These are phyloP conservation scores for Drosophila differens DNA, from an alignment of 2,888 invertebrate genomes.

Conservation along the genomic window DNA sequence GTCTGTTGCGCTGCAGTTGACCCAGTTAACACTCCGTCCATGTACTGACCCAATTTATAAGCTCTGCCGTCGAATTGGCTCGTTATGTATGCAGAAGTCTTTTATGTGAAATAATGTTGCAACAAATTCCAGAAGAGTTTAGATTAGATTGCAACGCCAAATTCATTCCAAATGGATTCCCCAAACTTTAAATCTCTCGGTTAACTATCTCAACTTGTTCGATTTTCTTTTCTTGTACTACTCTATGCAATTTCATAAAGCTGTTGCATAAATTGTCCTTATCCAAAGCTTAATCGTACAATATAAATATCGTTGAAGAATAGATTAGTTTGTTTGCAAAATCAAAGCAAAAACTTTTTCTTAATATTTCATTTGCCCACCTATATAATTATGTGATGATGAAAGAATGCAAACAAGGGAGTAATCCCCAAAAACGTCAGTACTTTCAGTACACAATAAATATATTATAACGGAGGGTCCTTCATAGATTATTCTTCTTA, in stretches of 20 bases:
- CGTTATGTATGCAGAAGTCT: slow-evolving; percentile 21
- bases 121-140: slow-evolving; percentile 22
- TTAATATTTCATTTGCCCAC: background rate
- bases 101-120: slow-evolving; percentile 7
- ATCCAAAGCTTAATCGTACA: background rate
- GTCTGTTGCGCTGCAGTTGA: slow-evolving; percentile 58
- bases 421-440: background rate
- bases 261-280: background rate
- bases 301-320: background rate
- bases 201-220: background rate
- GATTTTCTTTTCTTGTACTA: background rate
- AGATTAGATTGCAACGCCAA: slow-evolving; percentile 31
- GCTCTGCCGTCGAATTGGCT: slow-evolving; percentile 8
- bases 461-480: background rate
- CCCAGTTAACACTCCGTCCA: slow-evolving; percentile 66
- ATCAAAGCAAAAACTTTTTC: background rate
- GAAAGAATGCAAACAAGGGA: background rate
- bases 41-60: slow-evolving; percentile 53
- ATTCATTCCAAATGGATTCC: slow-evolving; percentile 15
- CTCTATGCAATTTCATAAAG: background rate
- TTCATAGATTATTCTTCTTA: background rate
- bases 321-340: background rate
- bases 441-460: background rate
- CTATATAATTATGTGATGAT: background rate
- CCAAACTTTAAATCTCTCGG: background rate